These are phyloP conservation scores for Margarornis squamiger DNA, from an alignment of 2,797 vertebrate species.

Conservation along the genomic window DNA sequence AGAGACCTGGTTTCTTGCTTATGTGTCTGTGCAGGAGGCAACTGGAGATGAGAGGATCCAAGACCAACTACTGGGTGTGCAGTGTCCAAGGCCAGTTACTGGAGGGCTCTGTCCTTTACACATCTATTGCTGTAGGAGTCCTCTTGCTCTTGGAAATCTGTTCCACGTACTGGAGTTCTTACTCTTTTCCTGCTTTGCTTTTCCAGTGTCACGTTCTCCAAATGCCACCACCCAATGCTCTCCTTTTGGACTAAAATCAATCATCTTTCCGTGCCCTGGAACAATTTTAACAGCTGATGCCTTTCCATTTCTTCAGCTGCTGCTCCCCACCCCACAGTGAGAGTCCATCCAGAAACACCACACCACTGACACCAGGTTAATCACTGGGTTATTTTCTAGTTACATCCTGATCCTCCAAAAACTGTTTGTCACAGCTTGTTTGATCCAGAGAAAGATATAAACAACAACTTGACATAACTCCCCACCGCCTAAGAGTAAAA, in stretches of 20 bases:
- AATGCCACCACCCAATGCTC: accelerated
- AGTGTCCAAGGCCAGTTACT: not conserved
- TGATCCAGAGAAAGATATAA: not conserved
- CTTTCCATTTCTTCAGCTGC: not conserved
- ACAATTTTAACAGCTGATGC: not conserved
- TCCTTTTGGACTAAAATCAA: not conserved
- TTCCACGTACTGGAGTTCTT: not conserved
- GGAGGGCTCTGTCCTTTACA: accelerated
- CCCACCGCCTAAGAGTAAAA: not conserved
- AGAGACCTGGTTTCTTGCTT: not conserved
- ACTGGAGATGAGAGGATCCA: not conserved
- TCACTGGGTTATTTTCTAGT: not conserved
- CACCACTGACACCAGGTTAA: not conserved
- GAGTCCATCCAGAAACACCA: not conserved
- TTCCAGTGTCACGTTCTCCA: not conserved
- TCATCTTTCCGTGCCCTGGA: not conserved
- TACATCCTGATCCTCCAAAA: not conserved
- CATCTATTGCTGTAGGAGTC: not conserved
- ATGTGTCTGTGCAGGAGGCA: not conserved
- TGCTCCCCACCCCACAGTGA: not conserved
- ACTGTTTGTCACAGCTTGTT: not conserved
- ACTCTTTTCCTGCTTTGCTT: not conserved
- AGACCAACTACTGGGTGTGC: not conserved
- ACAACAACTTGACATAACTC: not conserved
- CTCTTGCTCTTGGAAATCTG: not conserved